These are phyloP conservation scores for Clanis bilineata DNA, from an alignment of 2,888 invertebrate species.

Conservation along the genomic window DNA sequence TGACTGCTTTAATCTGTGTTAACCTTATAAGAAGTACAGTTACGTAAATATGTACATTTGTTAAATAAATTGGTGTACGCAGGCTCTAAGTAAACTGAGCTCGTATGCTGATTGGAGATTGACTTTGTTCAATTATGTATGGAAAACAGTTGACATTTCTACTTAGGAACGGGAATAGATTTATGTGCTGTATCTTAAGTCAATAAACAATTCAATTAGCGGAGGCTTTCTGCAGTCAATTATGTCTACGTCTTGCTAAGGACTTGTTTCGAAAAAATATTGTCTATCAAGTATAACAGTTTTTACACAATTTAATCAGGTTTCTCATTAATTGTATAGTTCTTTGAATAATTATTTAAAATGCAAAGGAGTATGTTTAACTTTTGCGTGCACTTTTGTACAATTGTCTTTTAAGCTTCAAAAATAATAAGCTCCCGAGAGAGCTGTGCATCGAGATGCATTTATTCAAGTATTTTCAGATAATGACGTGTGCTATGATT, in stretches of 20 bases:
- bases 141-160: conserved; percentile 16
- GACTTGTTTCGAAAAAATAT: too few relatives aligned
- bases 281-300: too few relatives aligned
- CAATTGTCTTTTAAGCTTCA: background rate
- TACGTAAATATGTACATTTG: conserved; percentile 35
- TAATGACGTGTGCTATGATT: background rate
- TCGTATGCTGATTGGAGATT: conserved; percentile 26
- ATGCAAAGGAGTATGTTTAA: background rate
- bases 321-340: background rate
- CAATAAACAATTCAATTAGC: background rate
- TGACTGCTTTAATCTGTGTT: conserved; percentile 17
- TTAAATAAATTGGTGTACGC: conserved; percentile 45
- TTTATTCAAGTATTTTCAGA: background rate
- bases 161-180: conserved; percentile 8
- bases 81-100: conserved; percentile 36
- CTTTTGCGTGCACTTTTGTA: conserved; percentile 1
- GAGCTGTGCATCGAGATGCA: background rate
- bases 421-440: conserved; percentile 1
- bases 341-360: background rate
- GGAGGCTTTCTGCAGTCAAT: background rate
- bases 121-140: conserved; percentile 22
- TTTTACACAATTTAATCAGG: background rate
- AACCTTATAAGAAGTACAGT: conserved; percentile 30
- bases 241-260: background rate
- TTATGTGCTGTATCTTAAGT: background rate